phyloP scores from a whole-genome alignment of 2,797 vertebrate species.

The Pseudochirops cupreus region DNA sequence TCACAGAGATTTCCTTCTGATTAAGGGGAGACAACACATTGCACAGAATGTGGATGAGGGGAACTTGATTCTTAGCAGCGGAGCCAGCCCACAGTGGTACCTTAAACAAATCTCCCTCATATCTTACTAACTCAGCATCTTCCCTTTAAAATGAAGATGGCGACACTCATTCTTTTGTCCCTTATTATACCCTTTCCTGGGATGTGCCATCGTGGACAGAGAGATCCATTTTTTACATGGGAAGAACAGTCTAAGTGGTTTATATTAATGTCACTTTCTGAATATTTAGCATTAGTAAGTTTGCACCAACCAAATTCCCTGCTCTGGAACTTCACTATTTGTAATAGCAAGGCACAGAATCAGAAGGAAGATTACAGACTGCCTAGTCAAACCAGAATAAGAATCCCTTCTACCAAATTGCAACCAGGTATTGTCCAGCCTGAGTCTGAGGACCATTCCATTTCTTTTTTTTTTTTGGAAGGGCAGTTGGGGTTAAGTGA shows the following conservation, averaged over 20 bases:
- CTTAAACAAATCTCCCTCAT: not conserved
- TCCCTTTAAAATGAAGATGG: not conserved
- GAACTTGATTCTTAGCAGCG: not conserved
- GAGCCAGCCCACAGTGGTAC: not conserved
- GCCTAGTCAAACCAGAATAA: not conserved
- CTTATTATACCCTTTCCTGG: not conserved
- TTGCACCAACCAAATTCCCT: not conserved
- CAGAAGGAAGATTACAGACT: not conserved
- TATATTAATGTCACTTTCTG: not conserved
- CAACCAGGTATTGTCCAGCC: not conserved
- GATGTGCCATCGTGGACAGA: not conserved
- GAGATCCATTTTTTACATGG: not conserved
- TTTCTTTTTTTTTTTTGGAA: not conserved
- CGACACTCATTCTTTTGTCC: not conserved
- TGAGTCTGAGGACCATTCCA: not conserved
- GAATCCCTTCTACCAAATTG: not conserved
- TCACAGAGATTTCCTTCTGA: not conserved
- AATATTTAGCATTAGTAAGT: not conserved
- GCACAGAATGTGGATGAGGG: not conserved
- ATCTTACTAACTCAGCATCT: not conserved
- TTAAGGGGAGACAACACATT: not conserved
- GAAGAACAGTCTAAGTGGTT: not conserved
- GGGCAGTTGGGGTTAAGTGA: too few relatives aligned
- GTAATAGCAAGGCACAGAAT: not conserved
- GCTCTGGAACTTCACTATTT: not conserved